These are phyloP conservation scores for Drosophila maculinotata DNA, from an alignment of 2,888 invertebrate species.

Conservation along the genomic window DNA sequence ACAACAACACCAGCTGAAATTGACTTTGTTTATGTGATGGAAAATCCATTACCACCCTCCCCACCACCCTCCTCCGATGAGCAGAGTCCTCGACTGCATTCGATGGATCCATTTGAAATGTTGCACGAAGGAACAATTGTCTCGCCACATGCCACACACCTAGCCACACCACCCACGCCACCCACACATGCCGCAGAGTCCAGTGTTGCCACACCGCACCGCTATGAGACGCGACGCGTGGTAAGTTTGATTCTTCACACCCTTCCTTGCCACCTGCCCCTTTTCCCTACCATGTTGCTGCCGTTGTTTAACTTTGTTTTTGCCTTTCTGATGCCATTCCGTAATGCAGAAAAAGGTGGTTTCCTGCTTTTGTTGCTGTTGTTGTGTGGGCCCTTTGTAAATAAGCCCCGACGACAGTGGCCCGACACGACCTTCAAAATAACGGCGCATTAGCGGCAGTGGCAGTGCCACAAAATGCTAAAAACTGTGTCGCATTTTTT, in stretches of 20 bases:
- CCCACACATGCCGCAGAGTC: constrained; percentile 20
- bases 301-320: constrained; percentile 25
- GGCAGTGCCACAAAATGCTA: constrained; percentile 28
- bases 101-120: constrained; percentile 66
- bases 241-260: constrained; percentile 56
- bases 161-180: constrained; percentile 7
- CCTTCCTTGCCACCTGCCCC: too few relatives aligned
- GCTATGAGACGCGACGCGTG: constrained; percentile 74
- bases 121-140: constrained; percentile 42
- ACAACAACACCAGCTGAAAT: constrained; percentile 54
- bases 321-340: constrained; percentile 50
- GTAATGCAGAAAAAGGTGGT: constrained; percentile 67
- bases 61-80: constrained; percentile 63
- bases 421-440: constrained; percentile 70
- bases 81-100: constrained; percentile 45
- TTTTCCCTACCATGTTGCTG: constrained; percentile 22
- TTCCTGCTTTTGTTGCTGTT: constrained; percentile 38
- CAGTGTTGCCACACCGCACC: constrained; percentile 37
- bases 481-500: constrained; percentile 65
- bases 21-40: constrained; percentile 73
- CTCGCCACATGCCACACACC: constrained; percentile 16
- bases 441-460: constrained; percentile 60
- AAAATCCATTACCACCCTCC: constrained; percentile 70
- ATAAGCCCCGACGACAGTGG: constrained; percentile 43
- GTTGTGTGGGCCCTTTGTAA: constrained; percentile 44